These are phyloP conservation scores for Phasianus colchicus DNA, from an alignment of 2,113 vertebrate genomes.

Conservation along the genomic window DNA sequence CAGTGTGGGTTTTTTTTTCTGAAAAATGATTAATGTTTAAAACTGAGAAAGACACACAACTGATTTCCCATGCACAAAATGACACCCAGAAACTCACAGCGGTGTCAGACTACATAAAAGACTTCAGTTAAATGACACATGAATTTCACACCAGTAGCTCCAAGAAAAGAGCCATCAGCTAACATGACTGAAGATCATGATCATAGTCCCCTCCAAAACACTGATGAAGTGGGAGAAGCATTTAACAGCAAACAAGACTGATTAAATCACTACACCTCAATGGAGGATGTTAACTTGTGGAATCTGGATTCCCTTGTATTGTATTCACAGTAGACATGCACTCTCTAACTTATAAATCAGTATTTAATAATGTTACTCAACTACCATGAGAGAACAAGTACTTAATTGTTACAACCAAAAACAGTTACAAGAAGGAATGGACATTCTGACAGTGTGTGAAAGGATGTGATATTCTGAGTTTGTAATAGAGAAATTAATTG, in stretches of 20 bases:
- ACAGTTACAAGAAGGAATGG: not conserved
- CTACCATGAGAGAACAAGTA: not conserved
- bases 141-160: slow-evolving; percentile 61
- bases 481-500: slow-evolving; percentile 3
- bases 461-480: not conserved
- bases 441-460: not conserved
- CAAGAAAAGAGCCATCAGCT: slow-evolving; percentile 63
- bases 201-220: slow-evolving; percentile 11
- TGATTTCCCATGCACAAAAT: slow-evolving; percentile 70
- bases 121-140: slow-evolving; percentile 37
- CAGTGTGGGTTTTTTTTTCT: not conserved
- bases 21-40: slow-evolving; percentile 42
- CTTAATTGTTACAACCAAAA: not conserved
- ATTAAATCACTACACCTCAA: slow-evolving; percentile 38
- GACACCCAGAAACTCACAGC: slow-evolving; percentile 29
- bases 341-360: slow-evolving; percentile 42
- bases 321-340: slow-evolving; percentile 59
- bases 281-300: not conserved
- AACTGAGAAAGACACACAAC: slow-evolving; percentile 58
- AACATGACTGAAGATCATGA: slow-evolving; percentile 54
- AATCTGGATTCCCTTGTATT: not conserved
- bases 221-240: not conserved
- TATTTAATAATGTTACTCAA: slow-evolving; percentile 9
- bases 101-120: slow-evolving; percentile 50
- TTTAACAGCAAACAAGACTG: slow-evolving; percentile 26